Evolutionary conservation across 2,888 invertebrate genomes (phyloP), one percentile per base, ranked within the genome.

Genomic region (Idaea biselata): DNA sequence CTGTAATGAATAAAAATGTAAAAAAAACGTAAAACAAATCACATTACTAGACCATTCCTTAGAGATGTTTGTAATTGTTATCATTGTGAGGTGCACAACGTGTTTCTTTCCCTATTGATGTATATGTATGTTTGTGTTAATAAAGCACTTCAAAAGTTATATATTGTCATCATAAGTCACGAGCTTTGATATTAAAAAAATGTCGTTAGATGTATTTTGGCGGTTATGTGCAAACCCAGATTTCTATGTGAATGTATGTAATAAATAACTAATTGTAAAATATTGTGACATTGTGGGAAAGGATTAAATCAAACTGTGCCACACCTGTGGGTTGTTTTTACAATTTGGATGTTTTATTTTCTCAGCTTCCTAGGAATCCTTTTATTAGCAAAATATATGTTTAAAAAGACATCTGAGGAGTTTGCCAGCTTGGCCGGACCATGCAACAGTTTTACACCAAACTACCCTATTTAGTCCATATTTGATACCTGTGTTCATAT

Each of bases 261-360:
- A 72, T 78, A 80, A 72, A 72, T 78, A 80, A 75, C 81, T 78
- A 77, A 79, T 44, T 87, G 81, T 85, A 82, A 78, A 78, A 72
- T 78, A 81, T 68, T 78, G 79, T 80, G 81, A 84, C 83, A 84
- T 77, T 84, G 80, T 81, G 82, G 82, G 83, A 82, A 84, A 79
- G 76, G 76, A 91, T 89, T 91, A 91, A 91, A 91, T 88, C 86
- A 81, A 85, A 87, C 84, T 86, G 80, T 84, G 82, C 88, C 89
- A 87, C 88, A 77, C 73, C 76, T 84, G 88, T 89, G 89, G 87
- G 77, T 86, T 84, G 87, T 86, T 89, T 90, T 89, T 86, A 74
- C 82, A 84, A 71, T 56, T 44, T 56, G 33, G 62, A 63, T 25
- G 44, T 75, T 82, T 80, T 73, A 74, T 73, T 75, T 71, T 68